Conservation (phyloP, 2,113 vertebrate species). For the Scortum barcoo region DNA sequence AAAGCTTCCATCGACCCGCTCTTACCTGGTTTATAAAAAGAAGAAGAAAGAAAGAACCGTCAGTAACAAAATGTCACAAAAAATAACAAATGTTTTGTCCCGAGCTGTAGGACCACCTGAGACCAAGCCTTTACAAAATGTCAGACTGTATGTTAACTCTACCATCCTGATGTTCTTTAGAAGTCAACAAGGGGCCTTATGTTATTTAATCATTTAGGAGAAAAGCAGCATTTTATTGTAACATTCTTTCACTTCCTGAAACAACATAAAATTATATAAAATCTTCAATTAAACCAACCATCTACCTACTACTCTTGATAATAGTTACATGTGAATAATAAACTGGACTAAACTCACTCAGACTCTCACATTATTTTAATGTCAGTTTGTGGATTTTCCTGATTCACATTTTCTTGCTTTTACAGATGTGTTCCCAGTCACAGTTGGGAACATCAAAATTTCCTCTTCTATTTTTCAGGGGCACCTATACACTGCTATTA, state of each 20-base stretch:
- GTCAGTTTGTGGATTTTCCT: background rate
- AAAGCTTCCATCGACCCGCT: conserved; percentile 89
- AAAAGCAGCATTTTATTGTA: background rate
- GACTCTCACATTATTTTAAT: background rate
- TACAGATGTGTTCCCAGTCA: background rate
- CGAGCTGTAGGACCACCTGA: background rate
- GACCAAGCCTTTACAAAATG: background rate
- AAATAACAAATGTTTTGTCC: background rate
- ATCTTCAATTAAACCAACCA: background rate
- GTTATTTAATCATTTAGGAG: too few relatives aligned
- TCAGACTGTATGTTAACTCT: background rate
- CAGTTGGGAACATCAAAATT: background rate
- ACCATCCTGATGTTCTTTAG: background rate
- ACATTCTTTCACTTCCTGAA: background rate
- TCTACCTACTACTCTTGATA: background rate
- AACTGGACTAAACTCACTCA: background rate
- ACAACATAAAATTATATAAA: background rate
- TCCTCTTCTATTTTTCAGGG: background rate
- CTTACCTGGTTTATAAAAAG: conserved; percentile 89
- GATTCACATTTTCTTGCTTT: background rate
- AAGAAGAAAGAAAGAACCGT: background rate
- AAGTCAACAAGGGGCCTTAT: background rate
- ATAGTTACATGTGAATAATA: background rate
- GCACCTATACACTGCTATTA: background rate
- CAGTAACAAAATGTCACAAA: background rate